Percentiles rank a stretch among this genome's conserved stretches.
Conservation (phyloP, 2,113 vertebrate genomes). For the Gila orcuttii region DNA sequence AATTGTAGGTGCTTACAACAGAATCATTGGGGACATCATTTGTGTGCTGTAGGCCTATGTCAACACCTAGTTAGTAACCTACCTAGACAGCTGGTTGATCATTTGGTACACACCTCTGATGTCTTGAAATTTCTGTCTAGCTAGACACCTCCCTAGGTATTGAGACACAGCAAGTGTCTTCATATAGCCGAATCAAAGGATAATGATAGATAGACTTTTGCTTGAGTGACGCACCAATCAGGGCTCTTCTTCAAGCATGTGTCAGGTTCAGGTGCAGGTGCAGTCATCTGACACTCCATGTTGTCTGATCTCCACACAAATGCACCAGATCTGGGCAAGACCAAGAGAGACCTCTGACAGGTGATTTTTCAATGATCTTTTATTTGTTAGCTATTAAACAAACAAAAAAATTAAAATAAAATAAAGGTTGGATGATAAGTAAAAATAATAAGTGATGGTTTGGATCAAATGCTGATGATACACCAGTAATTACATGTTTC, state of each 20-base stretch:
- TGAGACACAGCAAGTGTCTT: background rate
- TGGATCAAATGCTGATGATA: background rate
- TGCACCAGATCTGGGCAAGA: background rate
- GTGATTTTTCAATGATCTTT: background rate
- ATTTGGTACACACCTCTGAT: background rate
- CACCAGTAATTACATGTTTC: background rate
- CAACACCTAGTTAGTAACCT: background rate
- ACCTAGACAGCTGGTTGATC: background rate
- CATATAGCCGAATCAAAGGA: too few relatives aligned
- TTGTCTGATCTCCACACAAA: conserved; percentile 8
- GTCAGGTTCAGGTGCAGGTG: background rate
- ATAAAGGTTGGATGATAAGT: background rate
- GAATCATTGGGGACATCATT: background rate
- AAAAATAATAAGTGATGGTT: background rate
- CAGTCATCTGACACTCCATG: background rate
- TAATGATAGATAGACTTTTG: background rate
- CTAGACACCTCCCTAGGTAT: background rate
- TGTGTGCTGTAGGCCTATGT: background rate
- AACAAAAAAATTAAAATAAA: background rate
- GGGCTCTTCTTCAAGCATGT: background rate
- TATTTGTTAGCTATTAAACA: background rate
- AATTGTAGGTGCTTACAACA: background rate
- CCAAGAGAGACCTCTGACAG: background rate
- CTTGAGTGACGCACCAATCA: background rate
- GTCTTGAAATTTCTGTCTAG: background rate